A percentile compares a stretch with the other conserved stretches of the same genome.
Conservation (phyloP, 2,113 vertebrate species). For the Rhinolophus ferrumequinum region DNA sequence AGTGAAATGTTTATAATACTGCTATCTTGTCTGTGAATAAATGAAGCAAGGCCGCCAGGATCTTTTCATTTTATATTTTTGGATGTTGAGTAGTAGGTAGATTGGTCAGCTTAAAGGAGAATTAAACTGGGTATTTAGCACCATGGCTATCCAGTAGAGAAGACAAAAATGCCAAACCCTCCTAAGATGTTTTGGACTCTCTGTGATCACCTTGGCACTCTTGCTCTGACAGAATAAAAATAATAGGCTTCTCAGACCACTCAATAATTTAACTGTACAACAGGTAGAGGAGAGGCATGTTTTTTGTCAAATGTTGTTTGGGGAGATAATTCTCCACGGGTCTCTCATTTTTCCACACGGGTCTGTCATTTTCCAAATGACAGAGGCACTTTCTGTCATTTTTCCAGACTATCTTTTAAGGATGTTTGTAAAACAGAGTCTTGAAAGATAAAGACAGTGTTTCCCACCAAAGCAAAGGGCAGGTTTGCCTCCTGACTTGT, state of each 20-base stretch:
- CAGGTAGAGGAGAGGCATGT: not conserved
- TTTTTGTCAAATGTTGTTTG: not conserved
- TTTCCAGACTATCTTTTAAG: not conserved
- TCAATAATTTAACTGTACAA: not conserved
- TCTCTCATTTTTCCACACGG: not conserved
- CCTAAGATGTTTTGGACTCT: not conserved
- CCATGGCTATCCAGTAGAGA: not conserved
- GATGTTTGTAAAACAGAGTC: not conserved
- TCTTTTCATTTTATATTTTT: not conserved
- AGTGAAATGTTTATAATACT: not conserved
- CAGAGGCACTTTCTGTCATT: not conserved
- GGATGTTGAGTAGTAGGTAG: not conserved
- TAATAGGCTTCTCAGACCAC: not conserved
- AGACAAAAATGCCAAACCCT: not conserved
- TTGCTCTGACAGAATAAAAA: not conserved
- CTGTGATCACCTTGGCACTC: not conserved
- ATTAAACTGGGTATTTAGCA: not conserved
- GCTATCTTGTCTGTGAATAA: not conserved
- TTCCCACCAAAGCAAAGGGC: not conserved
- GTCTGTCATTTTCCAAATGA: too few relatives aligned
- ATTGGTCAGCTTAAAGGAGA: not conserved
- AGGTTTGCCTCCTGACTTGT: not conserved
- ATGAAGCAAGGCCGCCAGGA: not conserved
- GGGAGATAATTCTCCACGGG: not conserved
- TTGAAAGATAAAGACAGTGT: not conserved